Conservation (phyloP, 2,888 invertebrate species). For the Cosmia pyralina region DNA sequence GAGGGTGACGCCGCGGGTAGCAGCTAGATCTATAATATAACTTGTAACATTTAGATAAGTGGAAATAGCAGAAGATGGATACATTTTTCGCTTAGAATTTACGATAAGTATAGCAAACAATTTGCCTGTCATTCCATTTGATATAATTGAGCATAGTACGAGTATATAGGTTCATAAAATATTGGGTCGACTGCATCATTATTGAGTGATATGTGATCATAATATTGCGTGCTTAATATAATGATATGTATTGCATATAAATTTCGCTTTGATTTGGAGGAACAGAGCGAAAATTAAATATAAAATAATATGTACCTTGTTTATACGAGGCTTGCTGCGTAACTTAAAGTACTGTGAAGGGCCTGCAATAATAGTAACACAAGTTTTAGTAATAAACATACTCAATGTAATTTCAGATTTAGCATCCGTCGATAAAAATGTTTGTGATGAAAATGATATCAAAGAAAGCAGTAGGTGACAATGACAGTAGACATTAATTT, state of each 20-base stretch:
- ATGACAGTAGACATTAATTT: background rate
- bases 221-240: conserved; percentile 70
- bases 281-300: conserved; percentile 37
- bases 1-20: no score
- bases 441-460: background rate
- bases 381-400: conserved; percentile 32
- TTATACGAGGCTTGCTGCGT: conserved; percentile 58
- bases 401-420: conserved; percentile 7
- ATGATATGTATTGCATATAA: conserved; percentile 70
- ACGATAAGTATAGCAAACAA: background rate
- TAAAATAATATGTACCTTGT: conserved; percentile 55
- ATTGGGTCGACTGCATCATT: conserved; percentile 54
- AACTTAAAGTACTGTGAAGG: conserved; percentile 62
- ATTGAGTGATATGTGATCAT: conserved; percentile 56
- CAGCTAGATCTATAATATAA: background rate
- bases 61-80: background rate
- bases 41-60: no score
- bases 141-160: background rate
- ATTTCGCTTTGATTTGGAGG: conserved; percentile 26
- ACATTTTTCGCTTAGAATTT: background rate
- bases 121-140: background rate
- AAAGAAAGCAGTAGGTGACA: background rate
- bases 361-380: conserved; percentile 60
- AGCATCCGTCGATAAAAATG: background rate
- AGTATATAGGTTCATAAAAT: background rate